These are phyloP conservation scores for Elephantulus edwardii DNA, from an alignment of 2,113 vertebrate species.

Conservation along the genomic window DNA sequence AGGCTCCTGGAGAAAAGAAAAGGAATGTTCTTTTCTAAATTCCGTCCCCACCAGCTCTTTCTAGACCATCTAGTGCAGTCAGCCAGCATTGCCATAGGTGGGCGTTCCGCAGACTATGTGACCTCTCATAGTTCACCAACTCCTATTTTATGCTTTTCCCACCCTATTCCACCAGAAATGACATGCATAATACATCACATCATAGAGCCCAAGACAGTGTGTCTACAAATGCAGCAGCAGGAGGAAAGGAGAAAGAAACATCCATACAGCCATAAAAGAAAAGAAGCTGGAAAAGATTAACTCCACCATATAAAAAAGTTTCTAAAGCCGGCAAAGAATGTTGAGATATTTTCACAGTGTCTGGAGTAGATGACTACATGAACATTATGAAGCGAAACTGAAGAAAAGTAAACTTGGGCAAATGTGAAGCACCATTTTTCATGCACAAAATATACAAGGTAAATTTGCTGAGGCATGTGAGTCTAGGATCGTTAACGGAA, in stretches of 20 bases:
- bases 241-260: slow-evolving; percentile 65
- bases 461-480: slow-evolving; percentile 64
- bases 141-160: background rate
- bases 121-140: slow-evolving; percentile 17
- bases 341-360: slow-evolving; percentile 57
- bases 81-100: background rate
- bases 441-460: slow-evolving; percentile 59
- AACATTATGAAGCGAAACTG: slow-evolving; percentile 57
- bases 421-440: slow-evolving; percentile 60
- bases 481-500: slow-evolving; percentile 56
- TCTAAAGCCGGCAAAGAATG: slow-evolving; percentile 64
- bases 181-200: slow-evolving; percentile 60
- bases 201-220: slow-evolving; percentile 14
- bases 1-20: slow-evolving; percentile 52
- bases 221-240: slow-evolving; percentile 66
- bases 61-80: background rate
- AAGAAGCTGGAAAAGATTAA: slow-evolving; percentile 75
- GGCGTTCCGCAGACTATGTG: background rate
- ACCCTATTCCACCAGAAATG: slow-evolving; percentile 23
- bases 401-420: slow-evolving; percentile 68
- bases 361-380: slow-evolving; percentile 51
- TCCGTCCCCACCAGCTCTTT: background rate
- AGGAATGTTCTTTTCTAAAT: background rate
- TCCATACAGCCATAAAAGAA: slow-evolving; percentile 58
- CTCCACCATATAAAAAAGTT: slow-evolving; percentile 56